These are phyloP conservation scores for Empis stercorea DNA, from an alignment of 2,888 invertebrate species.

Conservation along the genomic window DNA sequence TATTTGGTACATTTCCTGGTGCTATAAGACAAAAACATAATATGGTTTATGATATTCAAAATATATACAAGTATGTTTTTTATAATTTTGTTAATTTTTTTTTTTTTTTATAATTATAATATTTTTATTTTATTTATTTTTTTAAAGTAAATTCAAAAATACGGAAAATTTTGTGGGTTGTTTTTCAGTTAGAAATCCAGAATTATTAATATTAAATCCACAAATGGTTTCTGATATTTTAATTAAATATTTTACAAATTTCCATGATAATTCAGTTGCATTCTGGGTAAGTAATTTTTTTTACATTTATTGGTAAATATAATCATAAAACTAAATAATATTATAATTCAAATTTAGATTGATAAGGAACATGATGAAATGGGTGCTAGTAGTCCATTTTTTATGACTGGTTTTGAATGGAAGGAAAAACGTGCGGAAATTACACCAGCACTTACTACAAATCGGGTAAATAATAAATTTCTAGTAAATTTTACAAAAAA, in stretches of 20 bases:
- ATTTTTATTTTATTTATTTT: not conserved
- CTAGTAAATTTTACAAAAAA: not conserved
- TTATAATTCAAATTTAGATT: conserved; percentile 16
- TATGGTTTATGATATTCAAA: conserved; percentile 25
- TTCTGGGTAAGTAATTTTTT: not conserved
- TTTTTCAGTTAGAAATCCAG: conserved; percentile 26
- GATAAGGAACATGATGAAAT: conserved; percentile 37
- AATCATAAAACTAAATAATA: not conserved
- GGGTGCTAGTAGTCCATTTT: conserved; percentile 38
- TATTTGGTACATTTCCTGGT: conserved; percentile 30
- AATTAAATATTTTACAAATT: not conserved
- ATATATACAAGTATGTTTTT: conserved; percentile 30
- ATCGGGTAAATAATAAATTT: conserved; percentile 33
- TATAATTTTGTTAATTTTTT: not conserved
- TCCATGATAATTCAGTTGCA: not conserved
- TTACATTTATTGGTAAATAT: too few species aligned
- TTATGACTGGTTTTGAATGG: conserved; percentile 38
- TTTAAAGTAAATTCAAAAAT: conserved; percentile 21
- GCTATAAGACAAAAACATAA: conserved; percentile 22
- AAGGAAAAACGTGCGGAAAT: conserved; percentile 37
- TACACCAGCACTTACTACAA: conserved; percentile 39
- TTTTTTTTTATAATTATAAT: not conserved
- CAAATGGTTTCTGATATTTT: conserved; percentile 12
- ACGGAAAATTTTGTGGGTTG: conserved; percentile 33
- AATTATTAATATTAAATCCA: conserved; percentile 30